Percentiles rank a stretch among this genome's conserved stretches.
phyloP scores from a whole-genome alignment of 2,888 invertebrate species.

The Cantharis rustica region DNA sequence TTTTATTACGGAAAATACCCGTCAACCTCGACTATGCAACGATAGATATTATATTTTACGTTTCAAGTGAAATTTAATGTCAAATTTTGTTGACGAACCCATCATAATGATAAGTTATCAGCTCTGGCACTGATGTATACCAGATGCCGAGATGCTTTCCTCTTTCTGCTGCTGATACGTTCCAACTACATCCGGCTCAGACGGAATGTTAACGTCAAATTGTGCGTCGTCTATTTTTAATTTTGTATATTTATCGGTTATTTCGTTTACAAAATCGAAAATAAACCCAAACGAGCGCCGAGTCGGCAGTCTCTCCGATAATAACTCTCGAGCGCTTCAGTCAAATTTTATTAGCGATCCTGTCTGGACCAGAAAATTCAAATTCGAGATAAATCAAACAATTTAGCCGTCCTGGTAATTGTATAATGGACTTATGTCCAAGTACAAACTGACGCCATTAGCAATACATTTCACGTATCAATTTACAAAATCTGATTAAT shows the following conservation, averaged over 20 bases:
- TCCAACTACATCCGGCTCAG: background rate
- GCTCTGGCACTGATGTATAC: background rate
- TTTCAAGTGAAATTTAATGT: background rate
- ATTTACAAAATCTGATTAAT: conserved; percentile 16
- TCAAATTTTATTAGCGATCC: background rate
- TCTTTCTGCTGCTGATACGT: background rate
- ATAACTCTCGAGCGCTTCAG: background rate
- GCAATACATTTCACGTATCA: conserved; percentile 10
- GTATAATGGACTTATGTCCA: background rate
- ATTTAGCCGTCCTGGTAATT: background rate
- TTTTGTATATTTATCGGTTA: background rate
- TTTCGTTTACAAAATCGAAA: background rate
- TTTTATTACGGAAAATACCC: background rate
- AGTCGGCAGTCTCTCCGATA: background rate
- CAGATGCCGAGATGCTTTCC: background rate
- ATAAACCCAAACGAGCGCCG: background rate
- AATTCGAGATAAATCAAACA: background rate
- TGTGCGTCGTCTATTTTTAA: background rate
- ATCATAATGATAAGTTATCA: background rate
- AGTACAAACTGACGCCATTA: conserved; percentile 6
- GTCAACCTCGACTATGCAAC: background rate
- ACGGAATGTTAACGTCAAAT: background rate
- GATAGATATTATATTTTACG: background rate
- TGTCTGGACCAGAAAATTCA: background rate
- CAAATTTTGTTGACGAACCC: background rate